A percentile compares a stretch with the other conserved stretches of the same genome.
These are phyloP conservation scores for Aquatica leii DNA, from an alignment of 2,888 invertebrate genomes.

Conservation along the genomic window DNA sequence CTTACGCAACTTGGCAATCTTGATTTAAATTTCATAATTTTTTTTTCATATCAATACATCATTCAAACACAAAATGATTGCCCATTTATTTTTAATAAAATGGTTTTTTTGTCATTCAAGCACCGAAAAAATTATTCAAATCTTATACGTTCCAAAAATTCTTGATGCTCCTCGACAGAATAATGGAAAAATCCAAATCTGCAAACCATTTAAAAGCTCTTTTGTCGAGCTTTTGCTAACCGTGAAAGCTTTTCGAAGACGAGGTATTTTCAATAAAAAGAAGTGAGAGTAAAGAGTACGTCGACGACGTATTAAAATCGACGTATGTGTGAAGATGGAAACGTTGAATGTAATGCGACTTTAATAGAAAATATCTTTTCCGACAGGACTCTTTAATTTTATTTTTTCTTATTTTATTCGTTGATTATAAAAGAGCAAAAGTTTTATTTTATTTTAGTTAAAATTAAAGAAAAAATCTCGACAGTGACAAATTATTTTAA, in stretches of 20 bases:
- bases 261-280: slow-evolving; percentile 40
- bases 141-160: slow-evolving; percentile 31
- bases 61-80: slow-evolving; percentile 15
- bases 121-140: slow-evolving; percentile 32
- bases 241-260: slow-evolving; percentile 33
- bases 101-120: slow-evolving; percentile 26
- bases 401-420: no score
- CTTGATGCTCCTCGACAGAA: slow-evolving; percentile 32
- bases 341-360: slow-evolving; percentile 37
- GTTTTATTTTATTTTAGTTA: no score
- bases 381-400: no score
- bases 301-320: slow-evolving; percentile 38
- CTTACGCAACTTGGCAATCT: not conserved
- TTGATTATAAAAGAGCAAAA: no score
- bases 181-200: slow-evolving; percentile 37
- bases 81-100: slow-evolving; percentile 26
- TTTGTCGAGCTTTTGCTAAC: slow-evolving; percentile 38
- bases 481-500: no score
- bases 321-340: slow-evolving; percentile 34
- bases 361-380: slow-evolving; percentile 40
- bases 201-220: slow-evolving; percentile 38
- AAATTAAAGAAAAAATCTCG: no score
- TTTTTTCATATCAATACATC: slow-evolving; percentile 15
- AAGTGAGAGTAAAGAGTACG: slow-evolving; percentile 36
- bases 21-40: not conserved